Base-by-base conservation (phyloP, 1,140 invertebrate species). In the Ganaspis sp. region DNA sequence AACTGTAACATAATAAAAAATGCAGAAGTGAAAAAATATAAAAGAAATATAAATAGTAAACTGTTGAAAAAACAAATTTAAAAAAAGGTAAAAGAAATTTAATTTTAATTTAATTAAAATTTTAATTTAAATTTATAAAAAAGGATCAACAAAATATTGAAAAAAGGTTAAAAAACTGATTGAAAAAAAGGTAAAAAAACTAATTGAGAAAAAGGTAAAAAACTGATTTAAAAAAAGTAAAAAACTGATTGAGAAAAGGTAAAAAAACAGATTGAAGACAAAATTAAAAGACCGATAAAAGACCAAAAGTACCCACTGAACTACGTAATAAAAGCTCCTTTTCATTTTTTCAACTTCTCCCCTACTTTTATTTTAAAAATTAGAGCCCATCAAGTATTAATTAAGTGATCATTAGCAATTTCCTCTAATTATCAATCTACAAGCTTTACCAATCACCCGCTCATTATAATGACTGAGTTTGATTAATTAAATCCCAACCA, bases 401-500 rank as follows among this genome's bases (percentile, higher is more conserved):
- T 79, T 81, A 76, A 79, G 70, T 81, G 73, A 80, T 84, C 76
- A 83, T 80, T 83, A 83, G 81, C 77, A 76, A 80, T 83, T 84
- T 84, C 83, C 81, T 83, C 70, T 72, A 64, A 83, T 78, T 78
- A 79, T 29, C 15, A 29, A 64, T 29, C 58, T 34, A 64, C 21
- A 26, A 64, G 23, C 58, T 64, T 64, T 69, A 72, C 40, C 70
- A 77, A 69, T 71, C 74, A 64, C 23, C 58, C 58, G 58, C 23
- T 29, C 23, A 34, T 64, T 15, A n/a, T 34, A 64, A 64, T 58
- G 12, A 29, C 29, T 12, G 12, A 29, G 58, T 29, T 64, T 64
- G 23, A 49, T 49, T 49, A 49, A 49, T 49, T 49, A 17, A 49
- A 15, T n/a, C 45, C 45, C n/a, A 15, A 4, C 5, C 2, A 49